Base-by-base conservation (phyloP, 2,797 vertebrate species). In the Phaenicophaeus curvirostris region DNA sequence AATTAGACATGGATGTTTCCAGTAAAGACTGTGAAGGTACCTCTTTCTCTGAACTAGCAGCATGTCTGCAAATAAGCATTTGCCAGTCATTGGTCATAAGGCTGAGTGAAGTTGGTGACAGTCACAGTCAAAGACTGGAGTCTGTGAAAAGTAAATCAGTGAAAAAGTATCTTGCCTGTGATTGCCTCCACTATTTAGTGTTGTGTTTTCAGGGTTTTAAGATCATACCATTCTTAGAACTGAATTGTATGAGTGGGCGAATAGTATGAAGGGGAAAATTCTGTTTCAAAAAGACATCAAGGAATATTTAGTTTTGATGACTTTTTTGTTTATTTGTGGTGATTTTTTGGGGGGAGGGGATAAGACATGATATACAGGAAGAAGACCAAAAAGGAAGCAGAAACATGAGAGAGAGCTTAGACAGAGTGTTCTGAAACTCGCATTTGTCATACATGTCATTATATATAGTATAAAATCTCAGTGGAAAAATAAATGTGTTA, bases 261-360 rank as follows among this genome's bases (percentile, higher is more conserved):
- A 75, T 74, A 69, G 66, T 41, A 6, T 19, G 23, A 74, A 28
- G 23, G 7, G 5, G 11, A 8, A 66, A 66, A 67, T 54, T 85
- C 62, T 63, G 10, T 15, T 75, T 78, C 39, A 67, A 35, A 51
- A 87, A 59, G 33, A 16, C 3, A 46, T 50, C 15, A 31, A 3
- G 2, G 5, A 44, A 20, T 87, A 69, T 41, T 74, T 69, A n/a
- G 41, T 72, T 65, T 90, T 63, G 3, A 65, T 24, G 3, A 28
- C 2, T 15, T 46, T 2, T 42, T 39, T 30, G 9, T 25, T 35
- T 31, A n/a, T 1, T 14, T n/a, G 16, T 12, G 12, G 7, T 2
- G 0, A 15, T 44, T 44, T 53, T 12, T 7, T 5, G 15, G 5
- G 5, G 5, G 15, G 6, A 5, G 4, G 2, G 67, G 4, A 3